Conservation (phyloP, 2,797 vertebrate genomes). For the Eupleurogrammus muticus region DNA sequence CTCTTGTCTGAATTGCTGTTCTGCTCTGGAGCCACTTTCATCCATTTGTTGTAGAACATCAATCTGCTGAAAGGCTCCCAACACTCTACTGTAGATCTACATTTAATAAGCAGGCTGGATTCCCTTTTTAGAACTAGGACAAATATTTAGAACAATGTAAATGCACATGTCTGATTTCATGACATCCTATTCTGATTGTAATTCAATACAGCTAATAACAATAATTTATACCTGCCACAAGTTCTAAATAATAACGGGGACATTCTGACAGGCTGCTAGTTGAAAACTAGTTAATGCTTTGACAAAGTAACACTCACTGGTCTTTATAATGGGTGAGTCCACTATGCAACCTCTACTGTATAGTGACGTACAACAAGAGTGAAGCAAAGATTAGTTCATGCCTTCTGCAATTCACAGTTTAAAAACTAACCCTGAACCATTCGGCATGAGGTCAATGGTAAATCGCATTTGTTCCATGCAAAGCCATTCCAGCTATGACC, state of each 20-base stretch:
- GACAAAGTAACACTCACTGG: not conserved
- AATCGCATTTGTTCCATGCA: conserved; percentile 69
- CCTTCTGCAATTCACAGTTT: conserved; percentile 88
- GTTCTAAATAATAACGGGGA: too few species aligned
- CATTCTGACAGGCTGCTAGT: not conserved
- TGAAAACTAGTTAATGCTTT: conserved; percentile 43
- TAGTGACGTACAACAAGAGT: conserved; percentile 65
- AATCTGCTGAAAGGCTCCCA: not conserved
- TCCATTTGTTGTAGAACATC: not conserved
- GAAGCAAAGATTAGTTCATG: conserved; percentile 93
- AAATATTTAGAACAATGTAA: not conserved
- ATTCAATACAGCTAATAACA: not conserved
- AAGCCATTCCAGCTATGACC: conserved; percentile 59
- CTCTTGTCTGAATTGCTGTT: not conserved
- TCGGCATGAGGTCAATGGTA: conserved; percentile 61
- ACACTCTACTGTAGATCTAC: not conserved
- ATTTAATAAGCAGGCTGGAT: not conserved
- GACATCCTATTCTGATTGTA: not conserved
- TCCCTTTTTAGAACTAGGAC: not conserved
- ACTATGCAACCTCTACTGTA: conserved; percentile 67
- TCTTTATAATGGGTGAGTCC: not conserved
- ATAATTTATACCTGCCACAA: not conserved
- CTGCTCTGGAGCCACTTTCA: not conserved
- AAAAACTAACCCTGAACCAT: conserved; percentile 80
- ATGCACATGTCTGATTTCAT: not conserved